Evolutionary conservation across 2,113 vertebrate genomes (phyloP), one percentile per base, ranked within the genome.

Genomic region (Amazona guildingii): DNA sequence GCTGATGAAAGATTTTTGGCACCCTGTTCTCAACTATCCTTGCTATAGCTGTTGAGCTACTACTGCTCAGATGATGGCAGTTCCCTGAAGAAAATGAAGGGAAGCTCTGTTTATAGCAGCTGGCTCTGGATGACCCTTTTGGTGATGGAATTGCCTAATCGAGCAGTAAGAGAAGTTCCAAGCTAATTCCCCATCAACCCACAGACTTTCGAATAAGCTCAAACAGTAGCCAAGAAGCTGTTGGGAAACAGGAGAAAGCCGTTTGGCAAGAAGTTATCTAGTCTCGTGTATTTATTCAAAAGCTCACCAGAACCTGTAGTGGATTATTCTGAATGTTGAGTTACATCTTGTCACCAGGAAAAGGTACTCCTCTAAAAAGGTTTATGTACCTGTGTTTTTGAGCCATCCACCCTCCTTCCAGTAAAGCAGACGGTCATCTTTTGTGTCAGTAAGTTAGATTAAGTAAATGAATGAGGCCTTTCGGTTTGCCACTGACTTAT

Each of bases 1-100:
- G 61, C 66, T 77, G 51, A 17, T 61, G 61, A 74, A 83, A 35
- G 86, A 11, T 83, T 93, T 94, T 92, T 97, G 92, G 59, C 83
- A 51, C 35, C 20, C 6, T 59, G 20, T 80, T 83, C 64, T 78
- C 54, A 16, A 5, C 63, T 62, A 6, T 66, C 72, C n/a, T 83
- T 80, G 44, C 59, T 94, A 14, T 41, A 52, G 74, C 75, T 52
- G 11, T 64, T 7, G 6, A 43, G 43, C 62, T 73, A 1, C 41
- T 27, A 3, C 43, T 64, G 64, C 73, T 72, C 21, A 18, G 57
- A 24, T 43, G 37, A 17, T 29, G 27, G 55, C 80, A 92, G 41
- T 52, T 83, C 66, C 49, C 70, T 46, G 54, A 72, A 61, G 78
- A 23, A 54, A 43, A 46, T 0, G 1, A 33, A 62, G 63, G 76